Evolutionary conservation across 2,113 vertebrate genomes (phyloP), one percentile per base, ranked within the genome.

Genomic region (Myotis brandtii): DNA sequence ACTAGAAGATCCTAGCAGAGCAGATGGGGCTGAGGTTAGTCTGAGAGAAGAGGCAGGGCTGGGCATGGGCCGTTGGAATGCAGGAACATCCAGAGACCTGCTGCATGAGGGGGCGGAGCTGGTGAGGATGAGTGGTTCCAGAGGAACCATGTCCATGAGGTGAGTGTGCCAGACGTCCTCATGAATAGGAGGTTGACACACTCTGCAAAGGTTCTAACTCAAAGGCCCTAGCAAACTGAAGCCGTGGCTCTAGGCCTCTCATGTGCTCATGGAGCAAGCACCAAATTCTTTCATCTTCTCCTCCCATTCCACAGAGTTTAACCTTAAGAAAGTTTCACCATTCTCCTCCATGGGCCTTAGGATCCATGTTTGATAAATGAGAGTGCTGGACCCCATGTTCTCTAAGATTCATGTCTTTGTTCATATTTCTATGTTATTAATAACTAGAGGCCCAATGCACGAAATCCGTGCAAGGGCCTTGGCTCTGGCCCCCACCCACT

Each of bases 81-180:
- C 30, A 17, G 46, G 43, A 86, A 9, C 17, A 62, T n/a, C 13
- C 30, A 14, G 59, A 6, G 32, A 9, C 9, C 10, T 66, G 20
- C 21, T 52, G 70, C 37, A 16, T 34, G n/a, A 48, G 16, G 34
- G 13, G 3, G 0, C 69, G n/a, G 14, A 30, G 0, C 1, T 6
- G 40, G n/a, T 16, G 18, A 37, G 40, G 46, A 13, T 23, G 16
- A 30, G 9, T 16, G 18, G 0, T 34, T 93, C 92, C 0, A 0
- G 27, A 66, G 54, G 50, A 77, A 62, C 52, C n/a, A 34, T 3
- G 0, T 43, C n/a, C 8, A 12, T 3, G 20, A 67, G 1, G 1
- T 56, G 17, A 40, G 4, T 3, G 9, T 64, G 16, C 14, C 27
- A 5, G 43, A 46, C 43, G 18, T 30, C 25, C 32, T 40, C 7